Conservation (phyloP, 2,797 vertebrate genomes). For the Pyrrhura leucotis region DNA sequence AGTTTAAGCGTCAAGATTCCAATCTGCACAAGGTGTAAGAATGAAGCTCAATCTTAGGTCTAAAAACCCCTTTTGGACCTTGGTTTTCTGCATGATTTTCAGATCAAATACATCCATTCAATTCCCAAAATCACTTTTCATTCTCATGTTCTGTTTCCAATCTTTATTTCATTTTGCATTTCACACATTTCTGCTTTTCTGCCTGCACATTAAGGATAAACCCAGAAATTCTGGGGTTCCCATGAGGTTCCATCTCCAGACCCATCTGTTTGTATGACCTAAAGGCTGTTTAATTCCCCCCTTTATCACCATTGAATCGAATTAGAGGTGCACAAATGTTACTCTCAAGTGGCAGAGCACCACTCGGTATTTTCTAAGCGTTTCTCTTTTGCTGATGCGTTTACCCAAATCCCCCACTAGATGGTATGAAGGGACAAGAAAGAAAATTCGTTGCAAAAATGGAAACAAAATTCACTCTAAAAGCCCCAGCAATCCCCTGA, state of each 20-base stretch:
- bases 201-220: neutral
- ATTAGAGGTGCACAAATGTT: neutral
- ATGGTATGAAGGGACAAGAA: slow-evolving; percentile 64
- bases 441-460: neutral
- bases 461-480: neutral
- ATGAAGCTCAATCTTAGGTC: neutral
- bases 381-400: neutral
- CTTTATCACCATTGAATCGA: neutral
- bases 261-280: neutral
- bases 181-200: neutral
- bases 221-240: neutral
- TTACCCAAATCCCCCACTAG: slow-evolving; percentile 66
- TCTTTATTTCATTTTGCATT: neutral
- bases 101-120: neutral
- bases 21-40: neutral
- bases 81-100: neutral
- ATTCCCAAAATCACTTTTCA: neutral
- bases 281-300: neutral
- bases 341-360: neutral
- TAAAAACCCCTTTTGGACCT: neutral
- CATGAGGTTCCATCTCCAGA: neutral
- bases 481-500: accelerated
- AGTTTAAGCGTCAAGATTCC: neutral
- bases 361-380: neutral
- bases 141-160: neutral